Evolutionary conservation across 2,888 invertebrate genomes (phyloP).

Genomic region (Drosophila neonasuta): DNA sequence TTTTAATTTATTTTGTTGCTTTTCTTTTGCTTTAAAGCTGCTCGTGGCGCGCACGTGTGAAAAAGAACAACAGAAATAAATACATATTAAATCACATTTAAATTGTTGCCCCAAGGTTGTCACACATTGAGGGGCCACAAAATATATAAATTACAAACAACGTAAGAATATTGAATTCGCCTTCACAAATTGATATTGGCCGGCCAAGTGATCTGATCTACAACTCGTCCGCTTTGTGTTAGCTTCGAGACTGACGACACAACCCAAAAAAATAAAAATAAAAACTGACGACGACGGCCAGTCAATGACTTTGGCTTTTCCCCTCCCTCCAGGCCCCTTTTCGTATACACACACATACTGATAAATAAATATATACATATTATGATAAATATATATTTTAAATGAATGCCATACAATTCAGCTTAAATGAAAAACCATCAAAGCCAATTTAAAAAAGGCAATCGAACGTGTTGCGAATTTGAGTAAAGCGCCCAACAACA

Average conservation of each 20-base stretch:
- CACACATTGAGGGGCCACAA: slow-evolving; percentile 7
- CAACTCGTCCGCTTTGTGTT: slow-evolving; percentile 40
- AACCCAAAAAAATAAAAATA: not conserved
- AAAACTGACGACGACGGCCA: slow-evolving; percentile 21
- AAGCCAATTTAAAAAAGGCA: slow-evolving; percentile 68
- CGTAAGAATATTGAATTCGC: slow-evolving; percentile 1
- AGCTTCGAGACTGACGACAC: slow-evolving; percentile 35
- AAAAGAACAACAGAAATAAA: slow-evolving; percentile 69
- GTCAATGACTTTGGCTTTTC: slow-evolving; percentile 38
- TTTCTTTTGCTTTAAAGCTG: slow-evolving; percentile 22
- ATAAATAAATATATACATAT: not conserved
- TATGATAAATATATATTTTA: no score
- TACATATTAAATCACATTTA: slow-evolving; percentile 26
- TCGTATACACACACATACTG: not conserved
- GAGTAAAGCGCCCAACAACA: slow-evolving; percentile 49
- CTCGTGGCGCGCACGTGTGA: slow-evolving; percentile 50
- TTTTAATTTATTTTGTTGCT: not conserved
- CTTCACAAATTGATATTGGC: not conserved
- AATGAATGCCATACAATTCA: slow-evolving; percentile 51
- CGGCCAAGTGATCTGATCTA: slow-evolving; percentile 21
- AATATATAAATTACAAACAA: slow-evolving; percentile 1
- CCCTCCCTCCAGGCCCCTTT: not conserved
- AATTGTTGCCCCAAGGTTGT: slow-evolving; percentile 49
- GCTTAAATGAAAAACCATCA: slow-evolving; percentile 73
- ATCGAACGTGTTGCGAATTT: slow-evolving; percentile 74